phyloP scores from a whole-genome alignment of 2,797 vertebrate species.

The Cirrhinus mrigala region DNA sequence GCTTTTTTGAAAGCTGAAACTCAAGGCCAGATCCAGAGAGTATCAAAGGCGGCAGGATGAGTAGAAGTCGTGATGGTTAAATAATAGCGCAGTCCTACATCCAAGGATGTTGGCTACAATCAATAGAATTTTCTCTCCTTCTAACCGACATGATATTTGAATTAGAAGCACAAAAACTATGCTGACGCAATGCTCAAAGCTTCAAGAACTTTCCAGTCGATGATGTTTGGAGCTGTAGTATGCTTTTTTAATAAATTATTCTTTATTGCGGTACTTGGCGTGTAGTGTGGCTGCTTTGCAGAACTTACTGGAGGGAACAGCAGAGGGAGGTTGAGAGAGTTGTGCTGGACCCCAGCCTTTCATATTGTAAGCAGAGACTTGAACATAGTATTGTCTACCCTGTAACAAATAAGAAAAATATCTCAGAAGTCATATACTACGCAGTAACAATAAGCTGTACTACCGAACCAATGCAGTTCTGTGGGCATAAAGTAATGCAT shows the following conservation, averaged over 20 bases:
- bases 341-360: slow-evolving; percentile 92
- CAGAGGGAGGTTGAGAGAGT: slow-evolving; percentile 83
- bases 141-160: slow-evolving; percentile 6
- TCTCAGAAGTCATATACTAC: neutral
- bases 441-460: neutral
- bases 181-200: neutral
- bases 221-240: neutral
- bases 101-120: slow-evolving; percentile 44
- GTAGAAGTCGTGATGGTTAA: slow-evolving; percentile 55
- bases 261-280: neutral
- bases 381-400: slow-evolving; percentile 88
- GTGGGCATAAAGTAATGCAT: neutral
- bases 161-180: slow-evolving; percentile 28
- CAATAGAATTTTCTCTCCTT: slow-evolving; percentile 11
- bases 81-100: slow-evolving; percentile 42
- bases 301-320: slow-evolving; percentile 92
- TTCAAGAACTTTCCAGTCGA: neutral
- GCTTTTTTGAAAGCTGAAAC: slow-evolving; percentile 50
- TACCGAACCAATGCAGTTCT: neutral
- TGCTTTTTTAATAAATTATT: neutral
- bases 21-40: slow-evolving; percentile 54
- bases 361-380: slow-evolving; percentile 93
- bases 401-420: slow-evolving; percentile 70
- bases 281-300: neutral
- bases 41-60: slow-evolving; percentile 8